phyloP scores from a whole-genome alignment of 2,888 invertebrate genomes.

The Eupithecia exiguata region DNA sequence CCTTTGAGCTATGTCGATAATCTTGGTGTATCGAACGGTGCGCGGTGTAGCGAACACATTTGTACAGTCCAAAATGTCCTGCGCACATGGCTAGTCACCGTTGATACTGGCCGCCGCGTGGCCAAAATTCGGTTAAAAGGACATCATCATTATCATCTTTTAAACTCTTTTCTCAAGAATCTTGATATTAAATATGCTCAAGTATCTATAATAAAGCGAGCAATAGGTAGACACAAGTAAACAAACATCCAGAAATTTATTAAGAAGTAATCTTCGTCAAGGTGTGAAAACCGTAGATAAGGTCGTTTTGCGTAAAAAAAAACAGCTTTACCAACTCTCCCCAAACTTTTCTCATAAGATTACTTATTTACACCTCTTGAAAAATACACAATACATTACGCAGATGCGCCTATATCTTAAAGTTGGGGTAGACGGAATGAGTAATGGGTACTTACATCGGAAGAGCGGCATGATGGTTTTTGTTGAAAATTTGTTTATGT shows the following conservation, averaged over 20 bases:
- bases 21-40: too few species aligned
- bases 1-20: too few species aligned
- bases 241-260: conserved; percentile 12
- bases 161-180: neutral
- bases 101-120: too few species aligned
- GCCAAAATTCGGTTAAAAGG: too few species aligned
- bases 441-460: conserved; percentile 17
- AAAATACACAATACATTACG: conserved; percentile 38
- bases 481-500: conserved; percentile 1
- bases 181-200: neutral
- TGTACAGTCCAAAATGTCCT: too few species aligned
- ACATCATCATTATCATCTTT: too few species aligned
- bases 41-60: too few species aligned
- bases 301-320: conserved; percentile 34
- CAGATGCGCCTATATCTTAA: conserved; percentile 36
- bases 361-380: conserved; percentile 40
- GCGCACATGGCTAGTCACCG: too few species aligned
- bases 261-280: conserved; percentile 5
- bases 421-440: conserved; percentile 29
- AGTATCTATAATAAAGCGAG: too few species aligned
- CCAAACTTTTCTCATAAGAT: conserved; percentile 37
- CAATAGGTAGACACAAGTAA: neutral
- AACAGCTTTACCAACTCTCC: conserved; percentile 34
- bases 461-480: conserved; percentile 16
- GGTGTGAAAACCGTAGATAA: conserved; percentile 25